Base-by-base conservation (phyloP, 1,140 invertebrate species). In the Pogonognathellus flavescens region DNA sequence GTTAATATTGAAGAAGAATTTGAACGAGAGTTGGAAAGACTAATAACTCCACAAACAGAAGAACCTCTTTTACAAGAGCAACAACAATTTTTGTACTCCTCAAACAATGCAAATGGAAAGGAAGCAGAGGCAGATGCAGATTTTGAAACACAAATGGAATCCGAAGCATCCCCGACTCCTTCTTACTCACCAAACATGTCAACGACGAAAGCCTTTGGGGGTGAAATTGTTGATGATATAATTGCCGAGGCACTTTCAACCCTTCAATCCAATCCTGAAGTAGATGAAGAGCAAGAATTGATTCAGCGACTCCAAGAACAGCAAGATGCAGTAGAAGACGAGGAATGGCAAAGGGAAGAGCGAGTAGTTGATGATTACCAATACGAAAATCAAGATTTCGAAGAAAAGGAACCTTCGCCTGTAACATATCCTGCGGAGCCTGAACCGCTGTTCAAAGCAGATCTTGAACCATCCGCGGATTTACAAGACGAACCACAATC, bases 211-310 rank as follows among this genome's bases (percentile, higher is more conserved):
- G 70, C 31, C 13, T 49, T 72, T 18, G 70, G 80, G 16, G 52
- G 82, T 72, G 82, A 80, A 3, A 53, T 72, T 53, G 86, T 87
- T 9, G 85, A 86, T 57, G 85, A 88, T 18, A 85, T 88, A 6
- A 84, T 88, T 72, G 70, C 85, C n/a, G 82, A 84, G 20, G 87
- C 87, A 41, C n/a, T 88, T 16, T 82, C 84, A 16, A 62, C 84
- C 0, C 53, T 87, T 22, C 82, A 87, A 41, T 41, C 31, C 14
- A 53, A 25, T 66, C 13, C 76, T 53, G 20, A 80, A 53, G 66
- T 31, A 49, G 31, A 41, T 41, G 31, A 41, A 41, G 31, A 41
- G 50, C 20, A 18, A 80, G 49, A 53, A 53, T 1, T 20, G n/a
- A 76, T 49, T 1, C 31, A 16, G 5, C 8, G 14, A n/a, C 13